These are phyloP conservation scores for Myripristis murdjan DNA, from an alignment of 2,797 vertebrate genomes.

Conservation along the genomic window DNA sequence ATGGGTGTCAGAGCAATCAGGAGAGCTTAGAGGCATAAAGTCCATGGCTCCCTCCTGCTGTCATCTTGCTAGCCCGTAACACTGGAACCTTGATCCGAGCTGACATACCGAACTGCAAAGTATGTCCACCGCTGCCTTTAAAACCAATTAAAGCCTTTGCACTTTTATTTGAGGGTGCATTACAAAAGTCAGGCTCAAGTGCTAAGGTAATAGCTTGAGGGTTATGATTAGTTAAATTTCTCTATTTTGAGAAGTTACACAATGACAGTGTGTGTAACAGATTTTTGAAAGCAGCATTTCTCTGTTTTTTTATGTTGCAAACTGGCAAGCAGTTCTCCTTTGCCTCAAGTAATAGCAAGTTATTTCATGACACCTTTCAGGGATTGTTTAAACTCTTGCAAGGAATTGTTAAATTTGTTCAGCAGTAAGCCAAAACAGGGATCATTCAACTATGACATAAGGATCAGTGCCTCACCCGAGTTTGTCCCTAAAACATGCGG, in stretches of 20 bases:
- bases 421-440: no score
- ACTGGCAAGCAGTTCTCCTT: neutral
- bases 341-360: neutral
- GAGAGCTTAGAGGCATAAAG: conserved; percentile 60
- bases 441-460: no score
- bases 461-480: no score
- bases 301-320: conserved; percentile 15
- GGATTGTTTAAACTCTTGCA: neutral
- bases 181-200: conserved; percentile 14
- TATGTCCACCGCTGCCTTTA: conserved; percentile 43
- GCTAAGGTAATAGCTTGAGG: conserved; percentile 11
- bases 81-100: conserved; percentile 55
- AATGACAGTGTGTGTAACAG: conserved; percentile 9
- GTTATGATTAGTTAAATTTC: conserved; percentile 42
- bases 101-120: conserved; percentile 61
- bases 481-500: neutral
- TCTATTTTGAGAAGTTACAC: conserved; percentile 39
- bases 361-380: neutral
- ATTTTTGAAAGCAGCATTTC: conserved; percentile 1
- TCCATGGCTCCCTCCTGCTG: conserved; percentile 60
- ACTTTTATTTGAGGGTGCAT: conserved; percentile 30
- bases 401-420: no score
- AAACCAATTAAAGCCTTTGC: conserved; percentile 39
- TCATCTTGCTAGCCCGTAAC: conserved; percentile 56
- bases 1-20: conserved; percentile 72